Conservation (phyloP, 2,797 vertebrate species). For the Melanotaenia pygmaea region DNA sequence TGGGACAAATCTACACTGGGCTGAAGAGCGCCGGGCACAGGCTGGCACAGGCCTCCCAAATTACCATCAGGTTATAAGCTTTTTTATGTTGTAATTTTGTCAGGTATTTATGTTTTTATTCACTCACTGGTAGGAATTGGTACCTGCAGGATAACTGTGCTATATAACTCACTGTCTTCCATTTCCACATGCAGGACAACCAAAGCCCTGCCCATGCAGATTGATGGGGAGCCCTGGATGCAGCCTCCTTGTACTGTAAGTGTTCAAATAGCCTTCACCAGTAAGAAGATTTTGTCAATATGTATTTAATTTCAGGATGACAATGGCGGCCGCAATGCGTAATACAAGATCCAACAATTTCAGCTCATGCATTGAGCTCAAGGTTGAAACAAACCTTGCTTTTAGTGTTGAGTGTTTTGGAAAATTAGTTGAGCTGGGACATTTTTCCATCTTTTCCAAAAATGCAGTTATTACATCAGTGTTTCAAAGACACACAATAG, state of each 20-base stretch:
- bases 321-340: not conserved
- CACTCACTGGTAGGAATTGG: not conserved
- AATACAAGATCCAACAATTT: not conserved
- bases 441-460: too few relatives aligned
- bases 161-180: slow-evolving; percentile 2
- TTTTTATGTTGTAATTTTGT: not conserved
- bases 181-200: slow-evolving; percentile 81
- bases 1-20: slow-evolving; percentile 95
- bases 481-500: not conserved
- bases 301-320: not conserved
- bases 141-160: not conserved
- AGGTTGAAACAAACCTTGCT: too few relatives aligned
- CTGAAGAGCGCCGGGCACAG: slow-evolving; percentile 90
- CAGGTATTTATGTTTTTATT: not conserved
- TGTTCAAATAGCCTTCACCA: slow-evolving; percentile 11
- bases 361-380: not conserved
- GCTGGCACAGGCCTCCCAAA: slow-evolving; percentile 90
- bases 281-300: not conserved
- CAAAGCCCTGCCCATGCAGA: slow-evolving; percentile 94
- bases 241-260: slow-evolving; percentile 93
- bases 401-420: too few relatives aligned
- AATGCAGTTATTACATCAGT: not conserved
- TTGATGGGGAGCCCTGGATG: slow-evolving; percentile 97
- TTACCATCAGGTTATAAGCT: slow-evolving; percentile 86
- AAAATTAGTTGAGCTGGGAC: too few relatives aligned